A percentile compares a stretch with the other conserved stretches of the same genome.
Evolutionary conservation across 2,888 invertebrate species (phyloP).

Genomic region (Archips crataeganus): DNA sequence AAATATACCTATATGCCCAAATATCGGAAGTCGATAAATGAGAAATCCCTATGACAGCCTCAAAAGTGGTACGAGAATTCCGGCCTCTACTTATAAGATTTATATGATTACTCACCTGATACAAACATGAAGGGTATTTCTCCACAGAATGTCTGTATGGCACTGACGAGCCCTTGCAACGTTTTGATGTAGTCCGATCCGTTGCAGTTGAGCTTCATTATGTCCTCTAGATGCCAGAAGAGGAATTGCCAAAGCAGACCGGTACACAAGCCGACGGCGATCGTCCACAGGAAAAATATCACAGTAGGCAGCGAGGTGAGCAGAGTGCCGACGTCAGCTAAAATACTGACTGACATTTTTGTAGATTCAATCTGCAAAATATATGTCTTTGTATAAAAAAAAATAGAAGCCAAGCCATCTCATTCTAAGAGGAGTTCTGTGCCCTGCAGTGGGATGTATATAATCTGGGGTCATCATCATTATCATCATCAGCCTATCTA

Average conservation of each 20-base stretch:
- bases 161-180: slow-evolving; percentile 90
- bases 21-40: too few relatives aligned
- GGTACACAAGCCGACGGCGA: slow-evolving; percentile 93
- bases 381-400: slow-evolving; percentile 1
- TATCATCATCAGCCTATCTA: too few relatives aligned
- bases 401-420: too few relatives aligned
- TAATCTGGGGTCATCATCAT: too few relatives aligned
- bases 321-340: slow-evolving; percentile 89
- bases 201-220: slow-evolving; percentile 82
- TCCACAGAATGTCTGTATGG: slow-evolving; percentile 93
- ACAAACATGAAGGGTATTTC: slow-evolving; percentile 95
- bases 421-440: too few relatives aligned
- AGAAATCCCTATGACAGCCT: too few relatives aligned
- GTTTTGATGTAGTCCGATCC: slow-evolving; percentile 88
- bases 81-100: background rate
- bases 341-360: slow-evolving; percentile 88
- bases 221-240: slow-evolving; percentile 93
- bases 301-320: slow-evolving; percentile 88
- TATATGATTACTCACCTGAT: slow-evolving; percentile 83
- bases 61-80: too few relatives aligned
- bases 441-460: too few relatives aligned
- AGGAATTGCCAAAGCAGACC: slow-evolving; percentile 95
- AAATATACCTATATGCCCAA: too few relatives aligned
- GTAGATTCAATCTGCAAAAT: slow-evolving; percentile 87
- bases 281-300: slow-evolving; percentile 92